Base-by-base conservation (phyloP, 1,140 invertebrate genomes). In the Mylabris phalerata region DNA sequence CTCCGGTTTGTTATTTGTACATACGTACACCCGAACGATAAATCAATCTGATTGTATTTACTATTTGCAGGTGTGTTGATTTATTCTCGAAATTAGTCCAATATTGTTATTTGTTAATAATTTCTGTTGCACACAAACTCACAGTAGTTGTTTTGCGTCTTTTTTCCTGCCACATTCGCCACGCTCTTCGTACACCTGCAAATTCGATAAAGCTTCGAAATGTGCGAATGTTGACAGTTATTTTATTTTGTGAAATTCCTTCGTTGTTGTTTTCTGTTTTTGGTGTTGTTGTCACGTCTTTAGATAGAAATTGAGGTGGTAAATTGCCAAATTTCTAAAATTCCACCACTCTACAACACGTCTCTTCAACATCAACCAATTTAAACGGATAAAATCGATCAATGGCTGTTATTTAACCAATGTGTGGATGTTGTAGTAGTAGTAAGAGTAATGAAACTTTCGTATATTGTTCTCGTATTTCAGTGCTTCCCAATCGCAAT, bases 21-120 rank as follows among this genome's bases (percentile, higher is more conserved):
- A 52, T 19, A 19, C 7, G 7, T 32, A 32, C 32, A 32, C 44
- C 7, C 40, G 27, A 46, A 41, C 51, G 45, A 54, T 54, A 54
- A 54, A 54, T 54, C 51, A 54, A 54, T 42, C 42, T 45, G 32
- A 3, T 0, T 5, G 51, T 54, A 54, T 54, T 54, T 54, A 54
- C 51, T 46, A 45, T 54, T 54, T 32, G 32, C 32, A 32, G 32
- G 51, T 46, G 46, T 13, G 51, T 45, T 54, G 51, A 54, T 54
- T 54, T 54, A 54, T 54, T 44, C 44, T 54, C 41, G 51, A 45
- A 54, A 54, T 54, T 54, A 54, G 51, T 54, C 40, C 42, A 54
- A 54, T 45, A 45, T 54, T 45, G 51, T 54, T 32, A 32, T 32
- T 32, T 5, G 32, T 19, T 19, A 19, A 1, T 19, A 1, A 19